These are phyloP conservation scores for Bicyclus anynana DNA, from an alignment of 1,140 invertebrate species.

Conservation along the genomic window DNA sequence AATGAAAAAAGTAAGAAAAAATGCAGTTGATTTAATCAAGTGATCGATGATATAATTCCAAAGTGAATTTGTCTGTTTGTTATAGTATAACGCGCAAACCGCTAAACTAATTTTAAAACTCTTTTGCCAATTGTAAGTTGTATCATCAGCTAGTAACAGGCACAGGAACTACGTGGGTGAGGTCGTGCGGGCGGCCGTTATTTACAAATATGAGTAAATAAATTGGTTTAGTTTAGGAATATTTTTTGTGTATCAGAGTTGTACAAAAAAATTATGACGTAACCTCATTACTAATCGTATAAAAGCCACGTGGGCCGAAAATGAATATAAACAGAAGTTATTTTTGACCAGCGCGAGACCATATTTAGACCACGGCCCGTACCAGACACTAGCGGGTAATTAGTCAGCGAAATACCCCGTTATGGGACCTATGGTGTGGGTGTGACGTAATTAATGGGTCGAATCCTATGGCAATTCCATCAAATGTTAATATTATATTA, in stretches of 20 bases:
- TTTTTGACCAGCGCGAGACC: constrained; percentile 12
- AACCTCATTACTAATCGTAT: constrained; percentile 3
- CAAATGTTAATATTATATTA: not conserved
- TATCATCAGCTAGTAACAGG: too few relatives aligned
- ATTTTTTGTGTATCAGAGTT: not conserved
- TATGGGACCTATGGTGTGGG: constrained; percentile 2
- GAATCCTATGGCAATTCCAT: not conserved
- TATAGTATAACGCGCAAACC: too few relatives aligned
- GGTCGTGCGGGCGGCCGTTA: too few relatives aligned
- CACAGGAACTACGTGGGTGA: too few relatives aligned
- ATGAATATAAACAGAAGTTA: not conserved
- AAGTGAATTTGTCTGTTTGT: too few relatives aligned
- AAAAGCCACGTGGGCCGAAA: constrained; percentile 6
- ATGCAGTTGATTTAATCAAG: too few relatives aligned
- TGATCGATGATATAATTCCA: too few relatives aligned
- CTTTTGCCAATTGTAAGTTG: too few relatives aligned
- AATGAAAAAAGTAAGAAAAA: too few relatives aligned
- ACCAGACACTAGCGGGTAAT: constrained; percentile 10
- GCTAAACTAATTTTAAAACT: too few relatives aligned
- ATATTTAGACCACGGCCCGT: constrained; percentile 1
- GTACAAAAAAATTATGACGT: constrained; percentile 4
- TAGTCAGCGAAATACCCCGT: constrained; percentile 16
- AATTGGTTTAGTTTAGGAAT: too few relatives aligned
- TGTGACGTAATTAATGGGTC: constrained; percentile 3
- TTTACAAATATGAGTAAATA: too few relatives aligned